Percentiles rank a stretch among this genome's conserved stretches.
These are phyloP conservation scores for Yponomeuta malinellus DNA, from an alignment of 2,888 invertebrate species.

Conservation along the genomic window DNA sequence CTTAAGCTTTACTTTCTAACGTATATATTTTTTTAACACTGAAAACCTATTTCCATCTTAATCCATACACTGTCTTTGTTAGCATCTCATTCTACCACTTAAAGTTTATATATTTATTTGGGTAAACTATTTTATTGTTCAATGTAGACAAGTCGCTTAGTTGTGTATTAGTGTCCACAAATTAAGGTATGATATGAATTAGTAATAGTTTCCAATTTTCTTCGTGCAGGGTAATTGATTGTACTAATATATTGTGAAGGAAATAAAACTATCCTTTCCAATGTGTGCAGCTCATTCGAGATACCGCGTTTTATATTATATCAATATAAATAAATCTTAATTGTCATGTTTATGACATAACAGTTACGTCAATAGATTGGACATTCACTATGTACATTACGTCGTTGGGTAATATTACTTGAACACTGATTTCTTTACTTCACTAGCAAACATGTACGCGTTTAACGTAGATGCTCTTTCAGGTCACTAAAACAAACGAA, in stretches of 20 bases:
- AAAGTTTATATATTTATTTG: constrained; percentile 14
- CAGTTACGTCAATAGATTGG: too few species aligned
- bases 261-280: not conserved
- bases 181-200: constrained; percentile 29
- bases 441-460: not conserved
- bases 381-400: not conserved
- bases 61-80: constrained; percentile 10
- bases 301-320: too few species aligned
- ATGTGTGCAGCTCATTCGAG: too few species aligned
- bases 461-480: not conserved
- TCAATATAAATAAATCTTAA: too few species aligned
- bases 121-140: constrained; percentile 22
- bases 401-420: not conserved
- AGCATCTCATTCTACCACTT: constrained; percentile 14
- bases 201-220: constrained; percentile 52
- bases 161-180: constrained; percentile 31
- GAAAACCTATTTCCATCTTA: not conserved
- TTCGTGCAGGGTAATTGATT: constrained; percentile 64
- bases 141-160: constrained; percentile 20
- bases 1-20: constrained; percentile 35
- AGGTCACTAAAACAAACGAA: not conserved
- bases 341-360: too few species aligned
- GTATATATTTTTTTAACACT: constrained; percentile 20
- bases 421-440: not conserved
- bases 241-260: constrained; percentile 14